Evolutionary conservation across 2,888 invertebrate genomes (phyloP).

Genomic region (Strigamia transsilvanica): DNA sequence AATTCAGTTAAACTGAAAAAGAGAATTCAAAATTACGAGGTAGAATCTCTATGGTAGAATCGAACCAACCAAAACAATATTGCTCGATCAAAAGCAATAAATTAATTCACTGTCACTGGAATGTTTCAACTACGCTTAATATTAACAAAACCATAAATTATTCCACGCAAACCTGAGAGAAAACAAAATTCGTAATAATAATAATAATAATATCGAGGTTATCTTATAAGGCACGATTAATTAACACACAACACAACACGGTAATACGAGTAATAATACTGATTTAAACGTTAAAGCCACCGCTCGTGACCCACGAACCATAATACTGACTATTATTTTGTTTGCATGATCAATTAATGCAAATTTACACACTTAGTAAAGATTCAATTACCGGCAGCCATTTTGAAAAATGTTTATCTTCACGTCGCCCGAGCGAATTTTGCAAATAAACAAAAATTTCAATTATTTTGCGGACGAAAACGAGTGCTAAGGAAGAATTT

Average conservation of each 20-base stretch:
- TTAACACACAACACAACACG: constrained; percentile 30
- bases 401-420: neutral
- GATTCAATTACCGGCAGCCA: neutral
- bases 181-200: neutral
- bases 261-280: constrained; percentile 18
- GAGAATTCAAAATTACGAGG: neutral
- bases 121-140: constrained; percentile 4
- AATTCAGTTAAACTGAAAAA: constrained; percentile 20
- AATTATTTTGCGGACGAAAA: too few species aligned
- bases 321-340: constrained; percentile 24
- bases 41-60: constrained; percentile 15
- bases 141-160: neutral
- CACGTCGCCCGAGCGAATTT: too few species aligned
- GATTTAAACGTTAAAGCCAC: neutral
- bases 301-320: neutral
- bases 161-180: constrained; percentile 17
- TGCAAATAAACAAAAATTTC: too few species aligned
- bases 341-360: neutral
- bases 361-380: constrained; percentile 1
- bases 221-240: constrained; percentile 36
- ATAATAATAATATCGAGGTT: neutral
- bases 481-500: too few species aligned
- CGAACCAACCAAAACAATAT: neutral
- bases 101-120: neutral
- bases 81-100: neutral